Conservation (phyloP, 2,888 invertebrate species). For the Synanthedon vespiformis region DNA sequence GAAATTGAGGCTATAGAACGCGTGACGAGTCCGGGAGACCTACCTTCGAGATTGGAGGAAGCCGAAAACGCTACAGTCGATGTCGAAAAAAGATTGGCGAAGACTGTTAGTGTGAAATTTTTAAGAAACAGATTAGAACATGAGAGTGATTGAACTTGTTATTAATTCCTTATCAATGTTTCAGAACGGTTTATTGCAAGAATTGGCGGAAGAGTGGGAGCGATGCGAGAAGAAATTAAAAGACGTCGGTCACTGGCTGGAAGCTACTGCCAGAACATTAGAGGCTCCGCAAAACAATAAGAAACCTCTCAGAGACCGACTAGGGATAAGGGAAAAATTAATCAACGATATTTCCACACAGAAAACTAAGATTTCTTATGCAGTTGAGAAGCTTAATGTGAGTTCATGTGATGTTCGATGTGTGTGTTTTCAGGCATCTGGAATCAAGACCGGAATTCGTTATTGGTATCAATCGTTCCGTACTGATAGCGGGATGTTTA, state of each 20-base stretch:
- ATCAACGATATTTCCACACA: slow-evolving; percentile 89
- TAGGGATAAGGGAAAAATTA: slow-evolving; percentile 87
- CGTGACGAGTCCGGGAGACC: slow-evolving; percentile 85
- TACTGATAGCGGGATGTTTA: background rate
- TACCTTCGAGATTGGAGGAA: slow-evolving; percentile 86
- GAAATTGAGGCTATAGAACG: slow-evolving; percentile 88
- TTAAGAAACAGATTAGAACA: too few relatives aligned
- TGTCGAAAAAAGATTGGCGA: slow-evolving; percentile 85
- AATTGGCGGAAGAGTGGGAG: slow-evolving; percentile 95
- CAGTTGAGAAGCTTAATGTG: slow-evolving; percentile 91
- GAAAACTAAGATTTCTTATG: slow-evolving; percentile 88
- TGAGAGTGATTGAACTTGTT: background rate
- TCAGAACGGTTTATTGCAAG: slow-evolving; percentile 88
- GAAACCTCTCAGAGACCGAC: slow-evolving; percentile 88
- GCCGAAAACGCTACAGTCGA: slow-evolving; percentile 89
- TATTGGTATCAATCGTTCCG: background rate
- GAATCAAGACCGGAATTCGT: too few relatives aligned
- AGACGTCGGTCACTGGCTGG: slow-evolving; percentile 90
- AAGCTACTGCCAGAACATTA: slow-evolving; percentile 81
- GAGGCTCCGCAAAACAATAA: slow-evolving; percentile 87
- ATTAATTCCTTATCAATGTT: slow-evolving; percentile 23
- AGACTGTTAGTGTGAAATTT: slow-evolving; percentile 75
- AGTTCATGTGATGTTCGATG: slow-evolving; percentile 22
- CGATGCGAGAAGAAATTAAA: slow-evolving; percentile 94
- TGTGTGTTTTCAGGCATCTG: background rate